Percentiles rank a stretch among this genome's conserved stretches.
phyloP scores from a whole-genome alignment of 2,888 invertebrate genomes.

The Epirrita christyi region DNA sequence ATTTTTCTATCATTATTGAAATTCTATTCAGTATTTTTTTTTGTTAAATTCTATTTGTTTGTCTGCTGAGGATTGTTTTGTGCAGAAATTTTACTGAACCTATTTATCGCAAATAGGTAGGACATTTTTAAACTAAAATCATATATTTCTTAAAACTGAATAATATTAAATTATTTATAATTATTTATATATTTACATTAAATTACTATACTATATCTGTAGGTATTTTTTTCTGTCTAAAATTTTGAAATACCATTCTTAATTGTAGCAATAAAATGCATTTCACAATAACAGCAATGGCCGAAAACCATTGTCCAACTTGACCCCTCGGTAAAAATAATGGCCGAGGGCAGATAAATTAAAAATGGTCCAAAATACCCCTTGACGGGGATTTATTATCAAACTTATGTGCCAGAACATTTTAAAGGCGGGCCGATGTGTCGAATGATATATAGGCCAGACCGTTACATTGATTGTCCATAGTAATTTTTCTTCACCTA shows the following conservation, averaged over 20 bases:
- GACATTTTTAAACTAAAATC: not conserved
- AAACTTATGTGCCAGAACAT: conserved; percentile 49
- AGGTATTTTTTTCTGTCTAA: not conserved
- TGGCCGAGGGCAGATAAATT: conserved; percentile 81
- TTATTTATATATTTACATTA: too few relatives aligned
- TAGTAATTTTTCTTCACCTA: conserved; percentile 8
- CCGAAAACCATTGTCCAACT: conserved; percentile 59
- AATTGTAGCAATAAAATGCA: conserved; percentile 76
- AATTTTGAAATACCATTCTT: conserved; percentile 41
- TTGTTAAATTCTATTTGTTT: not conserved
- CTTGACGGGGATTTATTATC: conserved; percentile 68
- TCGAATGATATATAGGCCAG: conserved; percentile 29
- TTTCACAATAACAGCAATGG: conserved; percentile 61
- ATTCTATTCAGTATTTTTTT: conserved; percentile 4
- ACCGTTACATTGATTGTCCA: conserved; percentile 21
- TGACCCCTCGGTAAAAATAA: conserved; percentile 82
- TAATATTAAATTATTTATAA: too few relatives aligned
- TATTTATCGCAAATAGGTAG: not conserved
- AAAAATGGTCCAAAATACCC: conserved; percentile 83
- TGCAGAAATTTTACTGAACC: not conserved
- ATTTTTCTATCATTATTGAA: conserved; percentile 47
- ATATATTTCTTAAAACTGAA: not conserved
- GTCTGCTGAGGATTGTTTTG: not conserved
- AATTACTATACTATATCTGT: too few relatives aligned
- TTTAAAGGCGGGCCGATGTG: conserved; percentile 50